These are phyloP conservation scores for Phania funesta DNA, from an alignment of 2,888 invertebrate species.

Conservation along the genomic window DNA sequence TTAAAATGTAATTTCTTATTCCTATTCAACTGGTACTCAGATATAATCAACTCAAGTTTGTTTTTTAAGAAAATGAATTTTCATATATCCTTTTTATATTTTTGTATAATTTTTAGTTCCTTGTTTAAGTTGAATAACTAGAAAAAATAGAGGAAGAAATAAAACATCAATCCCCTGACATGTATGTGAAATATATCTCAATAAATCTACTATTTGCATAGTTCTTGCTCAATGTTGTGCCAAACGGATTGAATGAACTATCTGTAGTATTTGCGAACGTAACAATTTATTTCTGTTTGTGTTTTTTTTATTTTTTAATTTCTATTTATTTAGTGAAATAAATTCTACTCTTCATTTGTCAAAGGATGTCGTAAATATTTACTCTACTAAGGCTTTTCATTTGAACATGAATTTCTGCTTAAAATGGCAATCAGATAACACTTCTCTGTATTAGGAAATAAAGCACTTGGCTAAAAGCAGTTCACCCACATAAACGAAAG, in stretches of 20 bases:
- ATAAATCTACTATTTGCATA: slow-evolving; percentile 42
- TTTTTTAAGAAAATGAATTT: not conserved
- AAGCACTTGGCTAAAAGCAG: slow-evolving; percentile 57
- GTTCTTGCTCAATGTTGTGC: slow-evolving; percentile 26
- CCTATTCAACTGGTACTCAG: too few relatives aligned
- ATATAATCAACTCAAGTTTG: too few relatives aligned
- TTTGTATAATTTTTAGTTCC: not conserved
- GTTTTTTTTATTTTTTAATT: slow-evolving; percentile 28
- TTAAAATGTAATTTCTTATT: too few relatives aligned
- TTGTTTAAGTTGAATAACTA: not conserved
- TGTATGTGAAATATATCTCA: slow-evolving; percentile 19
- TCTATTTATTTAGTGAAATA: slow-evolving; percentile 63
- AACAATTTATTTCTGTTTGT: slow-evolving; percentile 6
- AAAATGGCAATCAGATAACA: slow-evolving; percentile 67
- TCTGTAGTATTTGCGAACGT: slow-evolving; percentile 20
- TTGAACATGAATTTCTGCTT: slow-evolving; percentile 54
- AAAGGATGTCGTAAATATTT: slow-evolving; percentile 66
- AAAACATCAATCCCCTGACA: slow-evolving; percentile 36
- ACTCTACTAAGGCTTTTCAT: slow-evolving; percentile 58
- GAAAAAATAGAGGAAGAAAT: not conserved
- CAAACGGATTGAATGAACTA: slow-evolving; percentile 29
- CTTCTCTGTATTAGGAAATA: slow-evolving; percentile 57
- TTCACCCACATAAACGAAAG: slow-evolving; percentile 42
- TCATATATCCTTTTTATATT: not conserved
- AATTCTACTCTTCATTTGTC: slow-evolving; percentile 65